Evolutionary conservation across 2,888 invertebrate genomes (phyloP), one percentile per base, ranked within the genome.

Genomic region (Parochlus steinenii): DNA sequence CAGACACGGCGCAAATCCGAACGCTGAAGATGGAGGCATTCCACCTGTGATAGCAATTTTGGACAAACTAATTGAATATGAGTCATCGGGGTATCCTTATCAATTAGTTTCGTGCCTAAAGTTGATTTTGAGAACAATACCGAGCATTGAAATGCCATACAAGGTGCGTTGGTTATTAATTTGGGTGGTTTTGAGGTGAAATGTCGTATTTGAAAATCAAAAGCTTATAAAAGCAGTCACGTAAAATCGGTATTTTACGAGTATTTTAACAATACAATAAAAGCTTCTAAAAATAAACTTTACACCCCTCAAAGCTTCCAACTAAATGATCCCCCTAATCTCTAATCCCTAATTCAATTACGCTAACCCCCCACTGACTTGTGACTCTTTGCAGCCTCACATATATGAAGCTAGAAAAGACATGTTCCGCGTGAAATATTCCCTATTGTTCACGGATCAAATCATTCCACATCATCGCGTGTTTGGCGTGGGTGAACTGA

Each of bases 31-130:
- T 37, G 63, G 65, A 4, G 66, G 71, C 1, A 64, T 68, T 1
- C 67, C 73, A 31, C 69, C 74, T 4, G 61, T 72, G 22, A 67
- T 75, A 49, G 68, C 71, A 7, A 61, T 78, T 23, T 54, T 80
- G 36, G 71, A 74, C 44, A 66, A 69, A 50, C 54, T 80, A 4
- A 63, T 64, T 37, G 75, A 76, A 42, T 50, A 52, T 39, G 69
- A 65, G 40, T 66, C 71, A 37, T 58, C 67, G 44, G 53, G 59
- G 40, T 79, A 77, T 52, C 74, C 76, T 0, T 73, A 71, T 46
- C 76, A 80, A 49, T 53, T 79, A 35, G 67, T 79, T 0, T 62
- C 67, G 3, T 82, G 81, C 49, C 56, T 82, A 11, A 72, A 71
- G 46, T 49, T 82, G 19, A 51, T 80, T 4, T 48, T 82, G 31